Conservation (phyloP, 2,888 invertebrate genomes). For the Xestia xanthographa region DNA sequence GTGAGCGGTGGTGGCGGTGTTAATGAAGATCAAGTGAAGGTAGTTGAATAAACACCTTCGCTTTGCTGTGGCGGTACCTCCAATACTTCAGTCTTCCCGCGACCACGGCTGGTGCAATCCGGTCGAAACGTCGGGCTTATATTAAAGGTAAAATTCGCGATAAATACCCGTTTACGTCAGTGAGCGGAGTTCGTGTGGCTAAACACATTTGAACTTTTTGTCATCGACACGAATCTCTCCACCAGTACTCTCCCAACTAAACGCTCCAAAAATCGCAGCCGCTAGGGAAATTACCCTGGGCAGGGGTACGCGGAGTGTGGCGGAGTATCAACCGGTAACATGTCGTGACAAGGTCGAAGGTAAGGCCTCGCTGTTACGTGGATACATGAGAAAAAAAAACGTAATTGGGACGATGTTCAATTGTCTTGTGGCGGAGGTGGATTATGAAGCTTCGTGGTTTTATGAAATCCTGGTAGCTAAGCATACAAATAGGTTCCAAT, state of each 20-base stretch:
- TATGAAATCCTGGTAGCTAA: neutral
- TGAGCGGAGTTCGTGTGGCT: no score
- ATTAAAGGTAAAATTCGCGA: no score
- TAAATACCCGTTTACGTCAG: no score
- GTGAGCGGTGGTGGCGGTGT: no score
- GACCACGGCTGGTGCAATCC: no score
- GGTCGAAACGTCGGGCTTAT: no score
- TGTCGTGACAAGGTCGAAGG: conserved; percentile 60
- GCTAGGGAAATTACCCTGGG: conserved; percentile 68
- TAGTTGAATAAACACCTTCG: no score
- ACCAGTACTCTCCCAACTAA: conserved; percentile 31
- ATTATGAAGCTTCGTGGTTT: neutral
- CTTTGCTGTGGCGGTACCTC: no score
- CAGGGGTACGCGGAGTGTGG: conserved; percentile 53
- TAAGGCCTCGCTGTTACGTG: conserved; percentile 30
- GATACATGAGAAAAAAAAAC: conserved; percentile 34
- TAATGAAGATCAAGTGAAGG: no score
- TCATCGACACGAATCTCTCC: no score
- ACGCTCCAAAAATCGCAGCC: conserved; percentile 61
- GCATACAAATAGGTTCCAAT: neutral
- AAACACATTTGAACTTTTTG: no score
- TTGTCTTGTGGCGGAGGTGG: neutral
- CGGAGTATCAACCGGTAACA: conserved; percentile 53
- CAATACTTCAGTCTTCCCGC: no score
- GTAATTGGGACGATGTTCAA: conserved; percentile 17